Percentiles rank a stretch among this genome's conserved stretches.
These are phyloP conservation scores for Sternotherus odoratus DNA, from an alignment of 2,797 vertebrate genomes.

Conservation along the genomic window DNA sequence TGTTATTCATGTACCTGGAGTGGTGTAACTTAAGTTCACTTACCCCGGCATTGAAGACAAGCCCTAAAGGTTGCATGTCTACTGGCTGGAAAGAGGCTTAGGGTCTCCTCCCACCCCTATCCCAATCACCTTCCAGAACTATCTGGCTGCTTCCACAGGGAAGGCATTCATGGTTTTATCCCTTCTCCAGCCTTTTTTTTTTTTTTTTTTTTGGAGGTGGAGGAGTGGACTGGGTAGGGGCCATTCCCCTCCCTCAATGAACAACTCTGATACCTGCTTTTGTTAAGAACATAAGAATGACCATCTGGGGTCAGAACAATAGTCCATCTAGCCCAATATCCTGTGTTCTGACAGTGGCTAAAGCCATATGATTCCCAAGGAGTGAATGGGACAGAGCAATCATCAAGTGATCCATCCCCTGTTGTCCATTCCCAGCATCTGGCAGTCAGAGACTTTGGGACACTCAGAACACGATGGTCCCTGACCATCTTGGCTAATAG, in stretches of 20 bases:
- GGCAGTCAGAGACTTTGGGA: neutral
- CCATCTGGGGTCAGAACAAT: neutral
- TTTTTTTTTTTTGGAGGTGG: too few species aligned
- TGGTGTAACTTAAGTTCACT: too few species aligned
- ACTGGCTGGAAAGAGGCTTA: neutral
- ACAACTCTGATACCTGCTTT: neutral
- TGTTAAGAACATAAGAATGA: neutral
- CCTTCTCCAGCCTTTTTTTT: neutral
- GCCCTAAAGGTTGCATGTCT: neutral
- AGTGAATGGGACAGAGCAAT: neutral
- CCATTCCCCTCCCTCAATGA: neutral
- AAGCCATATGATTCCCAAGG: neutral
- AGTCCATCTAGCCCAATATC: neutral
- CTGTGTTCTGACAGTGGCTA: neutral
- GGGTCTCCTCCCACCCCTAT: neutral
- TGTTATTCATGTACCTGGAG: too few species aligned
- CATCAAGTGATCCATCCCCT: neutral
- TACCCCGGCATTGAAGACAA: too few species aligned
- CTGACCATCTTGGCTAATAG: neutral
- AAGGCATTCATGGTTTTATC: neutral
- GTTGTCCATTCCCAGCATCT: neutral
- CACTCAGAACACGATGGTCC: neutral
- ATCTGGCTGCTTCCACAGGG: neutral
- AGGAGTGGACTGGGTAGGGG: neutral
- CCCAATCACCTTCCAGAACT: neutral